Base-by-base conservation (phyloP, 2,113 vertebrate species). In the Psammodynastes pulverulentus region DNA sequence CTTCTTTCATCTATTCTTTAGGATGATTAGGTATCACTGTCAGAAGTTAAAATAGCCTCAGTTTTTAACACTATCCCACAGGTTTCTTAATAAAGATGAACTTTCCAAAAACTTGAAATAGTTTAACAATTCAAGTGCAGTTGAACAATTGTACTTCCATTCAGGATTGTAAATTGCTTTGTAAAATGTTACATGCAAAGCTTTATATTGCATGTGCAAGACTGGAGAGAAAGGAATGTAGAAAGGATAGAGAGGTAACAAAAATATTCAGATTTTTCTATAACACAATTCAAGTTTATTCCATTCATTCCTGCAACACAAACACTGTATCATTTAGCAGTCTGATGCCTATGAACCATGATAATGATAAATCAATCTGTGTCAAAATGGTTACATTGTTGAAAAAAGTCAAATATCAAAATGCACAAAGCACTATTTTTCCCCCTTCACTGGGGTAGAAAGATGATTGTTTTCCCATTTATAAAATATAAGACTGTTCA, bases 281-380 rank as follows among this genome's bases (percentile, higher is more conserved):
- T 96, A 97, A 93, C 97, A 98, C 97, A 97, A 97, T 97, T 98
- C 98, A 98, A 98, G 96, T 98, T 98, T 98, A 98, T 98, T 98
- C 97, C 97, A 97, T 98, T 98, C 97, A 96, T 97, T 98, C 98
- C 97, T 97, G 97, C 98, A 98, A 98, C 97, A 98, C 96, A 96
- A 97, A 98, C 97, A 98, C 97, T 95, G 96, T 97, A 98, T 98
- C 96, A 95, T 95, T 98, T 96, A 97, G 97, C 97, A 97, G 97
- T 97, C 97, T 93, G 96, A 97, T 97, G 96, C 94, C 95, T 96
- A 97, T 96, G 96, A 97, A 96, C 96, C 96, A 97, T 96, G 95
- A 92, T 96, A 95, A 96, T 93, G 95, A 97, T 95, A 96, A 97
- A 97, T 95, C 94, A 94, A 98, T 96, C 29, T 96, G 96, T 97